A percentile compares a stretch with the other conserved stretches of the same genome.
phyloP scores from a whole-genome alignment of 2,797 vertebrate genomes.

The Podarcis siculus region DNA sequence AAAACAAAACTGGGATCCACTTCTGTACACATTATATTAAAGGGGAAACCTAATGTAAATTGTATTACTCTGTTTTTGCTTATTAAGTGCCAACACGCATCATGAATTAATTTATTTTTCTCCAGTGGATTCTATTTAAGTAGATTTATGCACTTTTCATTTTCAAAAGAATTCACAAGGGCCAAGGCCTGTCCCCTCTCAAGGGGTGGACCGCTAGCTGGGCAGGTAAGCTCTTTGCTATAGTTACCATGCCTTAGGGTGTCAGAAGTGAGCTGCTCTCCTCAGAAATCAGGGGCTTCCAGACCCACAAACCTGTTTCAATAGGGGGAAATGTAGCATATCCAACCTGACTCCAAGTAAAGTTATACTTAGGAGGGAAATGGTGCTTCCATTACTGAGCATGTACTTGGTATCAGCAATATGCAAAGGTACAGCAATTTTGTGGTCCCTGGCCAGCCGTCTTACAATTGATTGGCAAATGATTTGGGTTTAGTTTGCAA shows the following conservation, averaged over 20 bases:
- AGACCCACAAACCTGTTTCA: too few species aligned
- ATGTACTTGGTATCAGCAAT: neutral
- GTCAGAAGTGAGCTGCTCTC: too few species aligned
- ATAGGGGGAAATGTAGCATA: too few species aligned
- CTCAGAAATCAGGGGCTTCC: too few species aligned
- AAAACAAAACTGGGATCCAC: neutral
- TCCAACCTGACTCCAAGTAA: too few species aligned
- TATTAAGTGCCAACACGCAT: neutral
- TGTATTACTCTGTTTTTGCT: constrained; percentile 29
- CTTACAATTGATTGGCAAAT: neutral
- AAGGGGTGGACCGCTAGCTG: too few species aligned
- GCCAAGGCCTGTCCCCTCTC: too few species aligned
- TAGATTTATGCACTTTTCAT: constrained; percentile 8
- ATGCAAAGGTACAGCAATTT: neutral
- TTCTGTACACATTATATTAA: constrained; percentile 18
- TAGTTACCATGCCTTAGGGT: too few species aligned
- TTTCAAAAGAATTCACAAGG: constrained; percentile 18
- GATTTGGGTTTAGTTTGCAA: neutral
- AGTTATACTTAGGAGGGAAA: too few species aligned
- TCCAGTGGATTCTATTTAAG: neutral
- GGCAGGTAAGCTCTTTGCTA: too few species aligned
- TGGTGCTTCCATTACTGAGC: neutral
- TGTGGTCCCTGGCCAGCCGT: neutral
- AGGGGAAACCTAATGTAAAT: constrained; percentile 1
- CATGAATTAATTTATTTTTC: neutral